Evolutionary conservation across 30 jellyfish, hydroid and myxozoan species (phyloP), one percentile per base, ranked within the genome.

Genomic region (Turritopsis dohrnii): DNA sequence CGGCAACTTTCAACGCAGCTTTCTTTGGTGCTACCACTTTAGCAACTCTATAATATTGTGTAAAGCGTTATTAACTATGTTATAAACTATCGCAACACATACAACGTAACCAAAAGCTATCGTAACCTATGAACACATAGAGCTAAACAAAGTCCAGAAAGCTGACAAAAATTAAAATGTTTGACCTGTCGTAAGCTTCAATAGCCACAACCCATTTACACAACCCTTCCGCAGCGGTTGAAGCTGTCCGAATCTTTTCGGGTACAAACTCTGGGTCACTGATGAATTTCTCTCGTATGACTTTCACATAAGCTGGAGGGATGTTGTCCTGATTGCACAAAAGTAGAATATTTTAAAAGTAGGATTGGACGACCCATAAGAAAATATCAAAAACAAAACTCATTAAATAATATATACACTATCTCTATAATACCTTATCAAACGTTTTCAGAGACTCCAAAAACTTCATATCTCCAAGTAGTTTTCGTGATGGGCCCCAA

Each of bases 171-270:
- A 69, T 69, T 69, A 69, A 0, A 69, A 41, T 16, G 1, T 41
- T 86, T 54, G 29, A 94, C 99, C 96, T 89, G 90, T 94, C 99
- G 75, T 94, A 94, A 16, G 99, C 87, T 26, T 94, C 99, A 85
- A 94, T 94, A 21, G 99, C 99, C n/a, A 94, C 88, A n/a, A 94
- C 99, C 99, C 99, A 94, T 89, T 89, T 89, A 87, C 99, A 94
- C 54, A 94, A 88, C 13, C 99, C 99, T 81, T 94, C 99, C 0
- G 97, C 96, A 16, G 99, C 99, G 5, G 97, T 94, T 24, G 99
- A 94, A 18, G 99, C 99, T 0, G 91, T 65, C 54, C 91, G 92
- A 91, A 94, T 89, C 72, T 94, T 94, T 29, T 81, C 97, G 17
- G 99, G 99, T 16, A 79, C 96, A 81, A 94, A 94, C 53, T 94